Conservation (phyloP, 2,797 vertebrate species). For the Darevskia mixta region DNA sequence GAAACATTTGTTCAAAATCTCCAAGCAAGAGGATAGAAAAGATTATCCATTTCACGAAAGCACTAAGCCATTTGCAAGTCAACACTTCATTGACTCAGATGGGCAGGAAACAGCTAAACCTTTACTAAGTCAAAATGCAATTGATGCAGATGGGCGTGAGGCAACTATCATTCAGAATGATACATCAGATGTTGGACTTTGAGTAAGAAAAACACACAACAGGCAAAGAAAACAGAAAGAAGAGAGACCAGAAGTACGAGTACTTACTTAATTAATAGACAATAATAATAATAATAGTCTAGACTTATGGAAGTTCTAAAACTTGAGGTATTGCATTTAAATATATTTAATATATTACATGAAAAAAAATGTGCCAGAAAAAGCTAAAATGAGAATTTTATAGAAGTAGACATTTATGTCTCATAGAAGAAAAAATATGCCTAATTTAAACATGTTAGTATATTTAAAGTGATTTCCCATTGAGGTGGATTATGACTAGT, state of each 20-base stretch:
- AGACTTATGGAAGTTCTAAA: constrained; percentile 53
- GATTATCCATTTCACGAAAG: constrained; percentile 70
- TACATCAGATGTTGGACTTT: constrained; percentile 69
- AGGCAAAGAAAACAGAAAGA: constrained; percentile 37
- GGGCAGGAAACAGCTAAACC: constrained; percentile 68
- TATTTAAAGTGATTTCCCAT: constrained; percentile 51
- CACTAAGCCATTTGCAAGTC: constrained; percentile 64
- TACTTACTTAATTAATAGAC: constrained; percentile 44
- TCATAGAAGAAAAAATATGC: constrained; percentile 55
- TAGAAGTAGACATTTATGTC: constrained; percentile 71
- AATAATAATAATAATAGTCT: neutral
- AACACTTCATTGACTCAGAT: constrained; percentile 70
- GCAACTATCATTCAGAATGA: constrained; percentile 68
- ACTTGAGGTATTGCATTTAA: constrained; percentile 60
- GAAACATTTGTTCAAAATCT: constrained; percentile 85
- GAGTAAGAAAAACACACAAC: constrained; percentile 58
- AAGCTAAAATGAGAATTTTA: constrained; percentile 66
- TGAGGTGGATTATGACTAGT: constrained; percentile 58
- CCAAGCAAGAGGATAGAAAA: constrained; percentile 74
- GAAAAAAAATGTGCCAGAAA: constrained; percentile 68
- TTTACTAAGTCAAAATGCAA: constrained; percentile 64
- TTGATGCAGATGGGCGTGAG: constrained; percentile 71
- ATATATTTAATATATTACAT: constrained; percentile 60
- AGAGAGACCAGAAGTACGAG: constrained; percentile 59
- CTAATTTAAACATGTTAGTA: constrained; percentile 63